Evolutionary conservation across 2,113 vertebrate species (phyloP), one percentile per base, ranked within the genome.

Genomic region (Chaetops frenatus): DNA sequence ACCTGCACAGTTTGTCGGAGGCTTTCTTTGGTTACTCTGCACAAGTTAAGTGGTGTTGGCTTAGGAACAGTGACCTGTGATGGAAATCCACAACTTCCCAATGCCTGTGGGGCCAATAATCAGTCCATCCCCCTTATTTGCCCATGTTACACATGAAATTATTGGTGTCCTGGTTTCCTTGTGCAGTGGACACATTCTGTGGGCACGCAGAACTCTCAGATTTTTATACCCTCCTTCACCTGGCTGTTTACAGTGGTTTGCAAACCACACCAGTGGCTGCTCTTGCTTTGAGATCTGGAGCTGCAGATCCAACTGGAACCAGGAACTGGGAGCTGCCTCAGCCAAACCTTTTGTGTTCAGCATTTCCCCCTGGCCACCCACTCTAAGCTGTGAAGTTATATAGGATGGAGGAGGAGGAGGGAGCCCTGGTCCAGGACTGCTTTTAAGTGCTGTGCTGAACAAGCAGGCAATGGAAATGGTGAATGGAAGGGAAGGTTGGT

Each of bases 221-320:
- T 21, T 5, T 4, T 44, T 42, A 1, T 1, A 2, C 5, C 17
- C 4, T 36, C 25, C n/a, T 31, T 88, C 25, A 6, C 8, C 40
- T 53, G 82, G 11, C 58, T 47, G 2, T 33, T 51, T 10, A 5
- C 44, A 48, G 50, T n/a, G 69, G 10, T 36, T 47, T 87, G 28
- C 35, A 35, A 45, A 6, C 50, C 35, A 7, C 20, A 4, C 35
- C 2, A 4, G 8, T 12, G 67, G 44, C 48, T 83, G 8, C 42
- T 48, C 56, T 15, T 38, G 40, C 48, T 38, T 23, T 69, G 64
- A 50, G 35, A 8, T 11, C 29, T 62, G 19, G 9, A 66, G 71
- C 72, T 62, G 53, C 1, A 0, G 13, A 53, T 50, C 31, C 4
- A 3, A 14, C 9, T 12, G 54, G 53, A 21, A 17, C 9, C 53